Percentiles rank a stretch among this genome's conserved stretches.
phyloP scores from a whole-genome alignment of 1,140 invertebrate genomes.

The Dreissena rostriformis region DNA sequence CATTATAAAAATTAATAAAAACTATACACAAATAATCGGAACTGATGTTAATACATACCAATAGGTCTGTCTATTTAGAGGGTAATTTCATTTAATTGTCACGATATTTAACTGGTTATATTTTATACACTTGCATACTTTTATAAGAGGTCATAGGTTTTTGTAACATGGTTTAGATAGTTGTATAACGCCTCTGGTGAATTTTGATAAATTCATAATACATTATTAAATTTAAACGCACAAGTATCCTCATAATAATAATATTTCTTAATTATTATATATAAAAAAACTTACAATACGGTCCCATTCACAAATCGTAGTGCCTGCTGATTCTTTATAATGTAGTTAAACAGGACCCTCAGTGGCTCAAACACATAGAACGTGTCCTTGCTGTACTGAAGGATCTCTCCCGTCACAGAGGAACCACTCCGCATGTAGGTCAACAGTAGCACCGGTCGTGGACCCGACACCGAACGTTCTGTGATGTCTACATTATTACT shows the following conservation, averaged over 20 bases:
- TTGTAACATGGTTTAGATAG: not conserved
- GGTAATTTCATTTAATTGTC: too few species aligned
- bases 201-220: not conserved
- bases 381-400: slow-evolving; percentile 47
- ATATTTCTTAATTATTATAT: not conserved
- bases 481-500: too few species aligned
- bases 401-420: slow-evolving; percentile 56
- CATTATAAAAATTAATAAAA: not conserved
- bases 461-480: too few species aligned
- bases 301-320: slow-evolving; percentile 18
- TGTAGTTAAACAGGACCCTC: not conserved
- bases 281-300: slow-evolving; percentile 8
- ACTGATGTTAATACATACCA: too few species aligned
- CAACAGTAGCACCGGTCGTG: slow-evolving; percentile 49
- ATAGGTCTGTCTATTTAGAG: too few species aligned
- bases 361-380: slow-evolving; percentile 63
- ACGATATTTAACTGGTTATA: too few species aligned
- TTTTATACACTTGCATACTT: not conserved
- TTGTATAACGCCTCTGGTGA: not conserved
- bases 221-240: not conserved
- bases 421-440: slow-evolving; percentile 62
- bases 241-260: not conserved
- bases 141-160: not conserved
- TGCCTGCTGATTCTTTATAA: not conserved
- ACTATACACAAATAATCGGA: too few species aligned